Base-by-base conservation (phyloP, 2,113 vertebrate species). In the Lethenteron camtschaticum region DNA sequence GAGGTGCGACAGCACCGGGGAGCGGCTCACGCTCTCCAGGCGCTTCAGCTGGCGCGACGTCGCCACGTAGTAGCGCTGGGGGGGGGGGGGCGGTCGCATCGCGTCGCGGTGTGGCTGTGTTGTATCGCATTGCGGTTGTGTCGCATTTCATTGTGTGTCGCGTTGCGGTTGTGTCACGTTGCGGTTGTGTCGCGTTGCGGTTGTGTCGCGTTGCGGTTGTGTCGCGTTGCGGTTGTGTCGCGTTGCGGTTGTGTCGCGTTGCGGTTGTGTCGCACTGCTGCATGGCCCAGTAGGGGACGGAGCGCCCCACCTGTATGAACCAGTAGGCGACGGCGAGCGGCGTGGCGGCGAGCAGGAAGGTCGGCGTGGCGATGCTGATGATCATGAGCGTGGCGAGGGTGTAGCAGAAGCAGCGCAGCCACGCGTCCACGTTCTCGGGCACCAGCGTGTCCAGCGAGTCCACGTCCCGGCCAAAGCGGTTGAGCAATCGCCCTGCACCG, bases 391-490 rank as follows among this genome's bases (percentile, higher is more conserved):
- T 24, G 11, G 70, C 58, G 10, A 70, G 11, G 4, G 63, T 59
- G 2, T 70, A 57, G 16, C 58, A 70, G 11, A 70, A 24, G 70
- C 57, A 70, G 5, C 58, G 70, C 57, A 70, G 57, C 41, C 41
- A 41, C 41, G 41, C 41, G 2, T 59, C 83, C 78, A 83, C 79
- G 80, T 84, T 83, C 1, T 84, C 79, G 70, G 84, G 84, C 75
- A 85, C 81, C 72, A 76, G 69, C 70, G 75, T 75, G 77, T 85
- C 84, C 80, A 85, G 83, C 74, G 80, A 74, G 75, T 85, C 84
- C 77, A 84, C 73, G 73, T 85, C 84, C 78, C 82, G 83, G 80
- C 80, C 78, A 81, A 85, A 84, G 77, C 83, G 83, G 78, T 85
- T 85, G 72, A 85, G 76, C 69, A 85, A 68, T 66, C 83, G 80